Conservation (phyloP, 92 coral and sea anemone species). For the Heliopora coerulea region DNA sequence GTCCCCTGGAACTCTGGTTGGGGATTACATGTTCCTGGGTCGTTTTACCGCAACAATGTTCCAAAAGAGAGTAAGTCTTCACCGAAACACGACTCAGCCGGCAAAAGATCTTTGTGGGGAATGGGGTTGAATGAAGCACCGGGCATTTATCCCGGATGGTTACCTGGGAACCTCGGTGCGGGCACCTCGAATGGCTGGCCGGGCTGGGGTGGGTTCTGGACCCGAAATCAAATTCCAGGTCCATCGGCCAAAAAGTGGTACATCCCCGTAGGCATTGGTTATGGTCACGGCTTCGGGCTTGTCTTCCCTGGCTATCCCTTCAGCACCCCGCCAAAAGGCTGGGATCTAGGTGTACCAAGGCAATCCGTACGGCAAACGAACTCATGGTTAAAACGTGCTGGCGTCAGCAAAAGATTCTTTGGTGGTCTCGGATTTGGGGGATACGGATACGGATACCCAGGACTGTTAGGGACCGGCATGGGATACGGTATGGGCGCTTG, state of each 20-base stretch:
- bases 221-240: conserved; percentile 22
- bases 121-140: conserved; percentile 23
- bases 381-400: conserved; percentile 22
- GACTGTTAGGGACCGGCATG: conserved; percentile 45
- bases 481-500: conserved; percentile 48
- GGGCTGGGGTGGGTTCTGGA: conserved; percentile 42
- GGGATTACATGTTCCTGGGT: conserved; percentile 22
- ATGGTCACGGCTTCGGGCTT: conserved; percentile 50
- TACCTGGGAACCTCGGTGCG: conserved; percentile 1
- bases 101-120: conserved; percentile 36
- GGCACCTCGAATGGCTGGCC: conserved; percentile 39
- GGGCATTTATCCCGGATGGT: conserved; percentile 35
- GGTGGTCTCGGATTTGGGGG: conserved; percentile 51
- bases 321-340: conserved; percentile 29
- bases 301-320: conserved; percentile 41
- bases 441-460: conserved; percentile 54
- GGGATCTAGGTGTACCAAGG: conserved; percentile 17
- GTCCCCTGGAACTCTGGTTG: conserved; percentile 33
- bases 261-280: conserved; percentile 41
- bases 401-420: conserved; percentile 30
- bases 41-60: conserved; percentile 45
- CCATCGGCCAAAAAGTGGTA: conserved; percentile 32
- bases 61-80: conserved; percentile 36
- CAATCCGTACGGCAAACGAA: conserved; percentile 12
- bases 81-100: conserved; percentile 1